Evolutionary conservation across 2,797 vertebrate species (phyloP).

Genomic region (Emys orbicularis): DNA sequence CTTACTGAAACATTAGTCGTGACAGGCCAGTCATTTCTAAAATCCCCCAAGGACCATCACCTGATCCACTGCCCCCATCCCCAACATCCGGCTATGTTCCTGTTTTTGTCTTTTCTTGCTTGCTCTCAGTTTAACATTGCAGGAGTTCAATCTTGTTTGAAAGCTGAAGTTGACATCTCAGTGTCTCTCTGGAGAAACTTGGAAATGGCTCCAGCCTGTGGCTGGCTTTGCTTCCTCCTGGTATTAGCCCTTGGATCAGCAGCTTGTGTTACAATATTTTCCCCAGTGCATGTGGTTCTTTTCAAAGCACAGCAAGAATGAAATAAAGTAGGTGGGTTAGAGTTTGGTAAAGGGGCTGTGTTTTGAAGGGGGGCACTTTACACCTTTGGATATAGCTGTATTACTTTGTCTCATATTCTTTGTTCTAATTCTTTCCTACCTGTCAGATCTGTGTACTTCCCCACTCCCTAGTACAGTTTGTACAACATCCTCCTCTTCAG

Average conservation of each 20-base stretch:
- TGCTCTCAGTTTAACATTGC: background rate
- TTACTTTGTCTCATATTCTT: fast-evolving
- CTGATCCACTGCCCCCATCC: fast-evolving
- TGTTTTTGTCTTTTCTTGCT: background rate
- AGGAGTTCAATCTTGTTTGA: background rate
- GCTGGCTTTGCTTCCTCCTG: background rate
- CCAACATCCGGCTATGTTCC: background rate
- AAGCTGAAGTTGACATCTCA: background rate
- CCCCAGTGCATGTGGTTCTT: background rate
- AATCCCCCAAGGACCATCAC: background rate
- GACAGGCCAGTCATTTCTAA: background rate
- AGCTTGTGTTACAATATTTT: background rate
- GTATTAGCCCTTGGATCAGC: background rate
- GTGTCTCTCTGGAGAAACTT: background rate
- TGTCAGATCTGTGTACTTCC: background rate
- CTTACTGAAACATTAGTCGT: constrained; percentile 13
- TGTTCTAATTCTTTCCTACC: background rate
- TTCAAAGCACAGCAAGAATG: background rate
- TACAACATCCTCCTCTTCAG: background rate
- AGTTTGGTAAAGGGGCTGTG: background rate
- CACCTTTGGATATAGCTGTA: background rate
- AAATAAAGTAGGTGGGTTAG: background rate
- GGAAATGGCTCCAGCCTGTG: background rate
- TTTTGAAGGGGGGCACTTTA: background rate
- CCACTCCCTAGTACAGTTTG: background rate